Evolutionary conservation across 2,888 invertebrate species (phyloP), one percentile per base, ranked within the genome.

Genomic region (Branchipolynoe longqiensis): DNA sequence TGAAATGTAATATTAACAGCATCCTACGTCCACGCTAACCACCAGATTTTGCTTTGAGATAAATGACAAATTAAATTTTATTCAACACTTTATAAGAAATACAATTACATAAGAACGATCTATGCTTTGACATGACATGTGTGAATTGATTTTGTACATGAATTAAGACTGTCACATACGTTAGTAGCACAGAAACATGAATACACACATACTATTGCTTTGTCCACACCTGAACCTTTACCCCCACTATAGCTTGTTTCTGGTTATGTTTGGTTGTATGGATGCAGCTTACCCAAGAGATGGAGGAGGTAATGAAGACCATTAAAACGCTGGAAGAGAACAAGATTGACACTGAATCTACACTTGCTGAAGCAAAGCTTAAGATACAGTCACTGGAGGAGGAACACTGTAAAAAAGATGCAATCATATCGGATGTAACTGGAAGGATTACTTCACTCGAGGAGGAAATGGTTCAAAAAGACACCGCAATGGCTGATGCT

Each of bases 211-310:
- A 25, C 28, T 62, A 62, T 62, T 62, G 14, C 28, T 31, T 25
- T 62, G 18, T 48, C n/a, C 25, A 25, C 14, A 62, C 31, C 18
- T 6, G 31, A 12, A 56, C 18, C 25, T 56, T 3, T 62, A 62
- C 62, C 28, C 4, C 31, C 28, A 69, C 31, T 31, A 62, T 62
- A 62, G 62, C 62, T 62, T 62, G 25, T 62, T n/a, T 62, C n/a
- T 62, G 62, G 36, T 69, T 69, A 36, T 69, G 38, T 38, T 69
- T 69, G 36, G 18, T 69, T 69, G 18, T 69, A 4, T 8, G 38
- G 38, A 69, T 22, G 38, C 69, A 69, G 69, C 38, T 69, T 8
- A 69, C 36, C 22, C 22, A 33, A 69, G 69, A 69, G 38, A 69
- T 36, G 6, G 38, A 69, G 3, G 38, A 1, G 1, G 33, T 69